Base-by-base conservation (phyloP, 2,113 vertebrate species). In the Rhinolophus ferrumequinum region DNA sequence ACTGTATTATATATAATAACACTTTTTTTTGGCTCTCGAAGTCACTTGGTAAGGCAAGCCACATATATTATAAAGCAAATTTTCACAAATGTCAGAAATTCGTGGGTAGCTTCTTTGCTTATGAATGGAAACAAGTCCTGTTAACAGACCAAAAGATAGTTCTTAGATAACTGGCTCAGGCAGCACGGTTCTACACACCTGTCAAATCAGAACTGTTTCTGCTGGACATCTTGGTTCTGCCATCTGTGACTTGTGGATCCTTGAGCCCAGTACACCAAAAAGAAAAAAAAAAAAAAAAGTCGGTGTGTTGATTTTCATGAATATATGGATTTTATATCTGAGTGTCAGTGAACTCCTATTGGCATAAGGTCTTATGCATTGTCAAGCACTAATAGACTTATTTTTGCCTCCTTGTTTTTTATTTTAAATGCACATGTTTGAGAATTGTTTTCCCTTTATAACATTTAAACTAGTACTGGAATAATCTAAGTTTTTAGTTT, bases 401-500 rank as follows among this genome's bases (percentile, higher is more conserved):
- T 33, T 88, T 92, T 54, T 88, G 56, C 35, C 9, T 84, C 38
- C 41, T 88, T 56, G 26, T 35, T 56, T 77, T 90, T 77, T 67
- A 38, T 73, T 67, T 90, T 90, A 35, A 90, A 24, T 38, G 10
- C 24, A 93, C 50, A 33, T 62, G 82, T 94, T 89, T 90, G 22
- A 80, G 22, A 77, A 56, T 79, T 93, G 14, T 69, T 86, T 92
- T 93, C 8, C 22, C 21, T 91, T 80, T 79, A 22, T 75, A 66
- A 75, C 54, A 77, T 90, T 92, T 87, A 92, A 88, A 50, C 52
- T 93, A 41, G 14, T 92, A 80, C 19, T 96, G 91, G 21, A 96
- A 83, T 60, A 95, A 67, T 62, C 8, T 76, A 82, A 76, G 30
- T 52, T 93, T 93, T 75, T 83, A 24, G 56, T 95, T 96, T 97